Base-by-base conservation (phyloP, 1,140 invertebrate species). In the Rhopalosiphum padi region DNA sequence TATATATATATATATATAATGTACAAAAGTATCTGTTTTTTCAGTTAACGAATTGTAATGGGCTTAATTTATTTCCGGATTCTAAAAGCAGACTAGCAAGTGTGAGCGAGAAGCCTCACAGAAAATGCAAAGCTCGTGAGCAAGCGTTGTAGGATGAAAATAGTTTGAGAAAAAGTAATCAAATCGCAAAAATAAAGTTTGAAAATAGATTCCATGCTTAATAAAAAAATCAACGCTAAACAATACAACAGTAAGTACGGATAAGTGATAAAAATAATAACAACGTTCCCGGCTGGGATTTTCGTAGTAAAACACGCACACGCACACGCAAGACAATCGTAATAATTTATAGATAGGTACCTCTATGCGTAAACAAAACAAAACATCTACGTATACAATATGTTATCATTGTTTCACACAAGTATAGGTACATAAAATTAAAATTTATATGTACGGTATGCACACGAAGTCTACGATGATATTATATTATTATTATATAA, bases 81-180 rank as follows among this genome's bases (percentile, higher is more conserved):
- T 53, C 7, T 37, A 55, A 89, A 89, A 89, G 88, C 88, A 23
- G 51, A 89, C 88, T 55, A 89, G 88, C 88, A 37, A 86, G n/a
- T 6, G 48, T 53, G 43, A 37, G 48, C 1, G 35, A 37, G 23
- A 53, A 37, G n/a, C 87, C 48, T 89, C 35, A 35, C 35, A 23
- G 21, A 41, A 89, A 89, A 89, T 55, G 88, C 88, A 55, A 89
- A 55, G 88, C 51, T 89, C 88, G 9, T 30, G 51, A 55, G 23
- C 88, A 53, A 53, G 88, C 88, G 22, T 55, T 18, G 18, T 51
- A 51, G 11, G 25, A 21, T 22, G 51, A 41, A 89, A 25, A 55
- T 5, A 22, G 88, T 89, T 41, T 77, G 37, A 53, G n/a, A 53
- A 25, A 11, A 43, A 86, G 25, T 43, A 43, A 48, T 48, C 30